Base-by-base conservation (phyloP, 2,113 vertebrate species). In the Neotragus moschatus region DNA sequence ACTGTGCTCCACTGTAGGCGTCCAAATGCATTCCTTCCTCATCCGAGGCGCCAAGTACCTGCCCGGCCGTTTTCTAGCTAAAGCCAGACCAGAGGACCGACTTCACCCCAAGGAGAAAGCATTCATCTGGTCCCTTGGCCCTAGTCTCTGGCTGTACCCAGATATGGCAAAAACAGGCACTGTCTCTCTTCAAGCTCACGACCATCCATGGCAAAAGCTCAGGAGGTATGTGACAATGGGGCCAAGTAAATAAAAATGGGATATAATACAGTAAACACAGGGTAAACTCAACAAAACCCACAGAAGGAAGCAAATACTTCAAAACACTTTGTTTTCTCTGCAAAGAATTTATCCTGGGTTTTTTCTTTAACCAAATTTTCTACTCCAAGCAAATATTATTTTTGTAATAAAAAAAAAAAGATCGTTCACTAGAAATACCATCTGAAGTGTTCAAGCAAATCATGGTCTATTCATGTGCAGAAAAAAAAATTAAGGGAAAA, bases 281-380 rank as follows among this genome's bases (percentile, higher is more conserved):
- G 53, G 25, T 51, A n/a, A 96, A 77, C 14, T 30, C 77, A 39
- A 43, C 87, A 63, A 92, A 90, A 61, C 75, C 89, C 88, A 61
- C 51, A 66, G 23, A 79, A 84, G 66, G 39, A 60, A 66, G 43
- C 86, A 55, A 91, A 60, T 13, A 10, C 39, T 53, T 60, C 17
- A 36, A 11, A 90, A 95, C 45, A 36, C 70, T 85, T 95, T 56
- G 30, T 12, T 43, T n/a, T 60, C 80, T 56, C 60, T 19, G 73
- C 39, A 51, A 61, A 77, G 53, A 61, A 28, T 79, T 94, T 89
- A 79, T 84, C 58, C 53, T 47, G 82, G 7, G 30, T 84, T 91
- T 87, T 94, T 81, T 79, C 85, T 97, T 88, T 51, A 89, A 92
- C 30, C 25, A 63, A 92, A 75, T 89, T 91, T 88, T 94, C 63